Percentiles rank a stretch among this genome's conserved stretches.
Evolutionary conservation across 1,140 invertebrate species (phyloP).

Genomic region (Callitettix versicolor): DNA sequence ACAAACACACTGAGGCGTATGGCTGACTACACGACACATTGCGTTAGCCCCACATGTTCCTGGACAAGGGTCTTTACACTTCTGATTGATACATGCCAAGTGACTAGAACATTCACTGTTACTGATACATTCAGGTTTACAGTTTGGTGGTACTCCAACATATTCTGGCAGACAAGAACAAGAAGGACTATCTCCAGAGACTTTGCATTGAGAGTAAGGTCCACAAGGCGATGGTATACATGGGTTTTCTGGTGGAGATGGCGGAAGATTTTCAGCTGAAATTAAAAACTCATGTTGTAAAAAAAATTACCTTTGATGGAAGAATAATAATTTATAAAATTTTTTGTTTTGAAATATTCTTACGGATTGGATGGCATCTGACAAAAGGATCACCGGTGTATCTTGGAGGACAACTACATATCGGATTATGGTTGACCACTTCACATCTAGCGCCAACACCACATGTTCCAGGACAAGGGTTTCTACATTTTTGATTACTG

Average conservation of each 20-base stretch:
- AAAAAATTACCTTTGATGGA: conserved; percentile 28
- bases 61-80: conserved; percentile 45
- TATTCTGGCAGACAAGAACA: conserved; percentile 43
- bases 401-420: conserved; percentile 53
- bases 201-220: conserved; percentile 48
- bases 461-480: conserved; percentile 60
- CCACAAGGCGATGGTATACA: conserved; percentile 54
- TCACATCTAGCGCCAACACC: conserved; percentile 50
- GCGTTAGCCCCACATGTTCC: conserved; percentile 46
- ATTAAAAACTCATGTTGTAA: conserved; percentile 29
- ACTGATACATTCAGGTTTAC: conserved; percentile 42
- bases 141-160: conserved; percentile 38
- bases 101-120: conserved; percentile 41
- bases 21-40: conserved; percentile 55
- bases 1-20: conserved; percentile 54
- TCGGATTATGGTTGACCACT: conserved; percentile 55
- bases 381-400: conserved; percentile 60
- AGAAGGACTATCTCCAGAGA: conserved; percentile 41
- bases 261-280: conserved; percentile 17
- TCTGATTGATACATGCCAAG: conserved; percentile 43
- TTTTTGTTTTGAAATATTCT: conserved; percentile 19
- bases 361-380: conserved; percentile 42
- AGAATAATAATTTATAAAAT: neutral
- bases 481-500: conserved; percentile 54
- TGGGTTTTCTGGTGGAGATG: conserved; percentile 34